Base-by-base conservation (phyloP, 2,797 vertebrate species). In the Sebastes hubbsi region DNA sequence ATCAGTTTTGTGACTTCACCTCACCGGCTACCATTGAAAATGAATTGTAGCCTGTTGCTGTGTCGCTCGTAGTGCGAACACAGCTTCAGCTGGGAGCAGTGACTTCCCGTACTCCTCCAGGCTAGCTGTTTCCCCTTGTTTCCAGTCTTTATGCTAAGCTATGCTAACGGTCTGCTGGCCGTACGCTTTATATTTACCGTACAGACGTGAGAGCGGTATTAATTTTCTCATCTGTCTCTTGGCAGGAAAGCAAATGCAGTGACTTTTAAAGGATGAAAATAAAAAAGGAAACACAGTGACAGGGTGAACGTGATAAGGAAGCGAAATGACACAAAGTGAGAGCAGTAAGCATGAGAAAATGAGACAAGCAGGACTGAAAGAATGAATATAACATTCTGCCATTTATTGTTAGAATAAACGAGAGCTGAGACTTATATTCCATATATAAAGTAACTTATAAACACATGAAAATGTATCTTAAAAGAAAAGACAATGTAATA, bases 151-250 rank as follows among this genome's bases (percentile, higher is more conserved):
- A n/a, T 49, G 46, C 1, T 49, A 49, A 49, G 18, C 1, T 49
- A 49, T 0, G 46, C 2, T 8, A 18, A 8, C 1, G 3, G 7
- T 18, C 14, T 0, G 38, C 38, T 42, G 38, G 38, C 38, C 16
- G 38, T 42, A 42, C 7, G 2, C 49, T 55, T 55, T 12, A 55
- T 55, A 24, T 55, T 24, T 55, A 22, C 54, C 0, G 10, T 12
- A 0, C 22, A 55, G 9, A 22, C 5, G 11, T 55, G 0, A 49
- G 20, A 12, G 8, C 5, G 0, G 8, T 18, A 29, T 54, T 4
- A 27, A 62, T 4, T 13, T 36, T 58, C 11, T 56, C 12, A 3
- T 58, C 61, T 36, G 3, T 5, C 11, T 7, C 22, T 36, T 1
- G 1, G 10, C 54, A 77, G 27, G 4, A 36, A 20, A 36, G 20